These are phyloP conservation scores for Plutomurus gul DNA, from an alignment of 1,140 invertebrate genomes.

Conservation along the genomic window DNA sequence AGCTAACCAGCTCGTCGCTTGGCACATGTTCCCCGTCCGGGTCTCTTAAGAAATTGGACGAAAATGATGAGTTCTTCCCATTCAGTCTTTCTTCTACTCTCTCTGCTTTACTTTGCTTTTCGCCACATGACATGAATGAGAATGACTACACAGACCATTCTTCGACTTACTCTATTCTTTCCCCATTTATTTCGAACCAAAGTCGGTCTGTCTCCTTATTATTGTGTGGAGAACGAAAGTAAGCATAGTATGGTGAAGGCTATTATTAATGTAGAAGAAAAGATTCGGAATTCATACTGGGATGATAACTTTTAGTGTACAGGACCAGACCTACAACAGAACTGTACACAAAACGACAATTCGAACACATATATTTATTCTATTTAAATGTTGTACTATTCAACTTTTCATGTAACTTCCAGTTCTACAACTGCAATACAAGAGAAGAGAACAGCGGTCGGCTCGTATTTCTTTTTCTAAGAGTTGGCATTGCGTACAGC, in stretches of 20 bases:
- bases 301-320: no score
- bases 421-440: not conserved
- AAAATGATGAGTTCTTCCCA: slow-evolving; percentile 1
- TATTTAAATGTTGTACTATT: no score
- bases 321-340: not conserved
- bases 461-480: slow-evolving; percentile 6
- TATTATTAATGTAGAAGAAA: not conserved
- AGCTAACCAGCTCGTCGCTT: not conserved
- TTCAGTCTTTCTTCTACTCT: no score
- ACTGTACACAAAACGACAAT: not conserved
- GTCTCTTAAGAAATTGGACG: slow-evolving; percentile 16
- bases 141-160: slow-evolving; percentile 16
- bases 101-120: slow-evolving; percentile 8
- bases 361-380: not conserved
- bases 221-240: not conserved
- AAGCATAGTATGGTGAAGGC: not conserved
- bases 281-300: not conserved
- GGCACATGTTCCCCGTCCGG: slow-evolving; percentile 23
- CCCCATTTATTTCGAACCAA: not conserved
- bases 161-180: not conserved
- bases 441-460: not conserved
- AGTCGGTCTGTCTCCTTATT: not conserved
- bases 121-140: not conserved
- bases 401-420: not conserved
- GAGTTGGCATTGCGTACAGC: not conserved